Percentiles rank a stretch among this genome's conserved stretches.
These are phyloP conservation scores for Cheilosia variabilis DNA, from an alignment of 2,888 invertebrate genomes.

Conservation along the genomic window DNA sequence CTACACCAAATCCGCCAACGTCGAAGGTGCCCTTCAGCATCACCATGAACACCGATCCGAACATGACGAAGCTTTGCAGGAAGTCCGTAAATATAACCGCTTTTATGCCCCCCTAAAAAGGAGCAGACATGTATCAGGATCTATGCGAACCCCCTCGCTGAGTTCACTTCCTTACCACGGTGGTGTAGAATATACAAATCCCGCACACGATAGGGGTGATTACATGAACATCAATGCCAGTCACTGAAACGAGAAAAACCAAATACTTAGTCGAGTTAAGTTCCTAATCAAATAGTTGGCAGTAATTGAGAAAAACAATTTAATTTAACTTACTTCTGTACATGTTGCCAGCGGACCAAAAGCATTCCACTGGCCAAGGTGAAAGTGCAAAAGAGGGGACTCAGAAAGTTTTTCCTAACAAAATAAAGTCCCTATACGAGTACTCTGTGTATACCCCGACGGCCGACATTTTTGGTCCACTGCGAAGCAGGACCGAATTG, in stretches of 20 bases:
- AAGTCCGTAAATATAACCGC: slow-evolving; percentile 94
- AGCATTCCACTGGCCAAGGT: background rate
- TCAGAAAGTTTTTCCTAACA: background rate
- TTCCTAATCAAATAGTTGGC: background rate
- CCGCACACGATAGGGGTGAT: slow-evolving; percentile 92
- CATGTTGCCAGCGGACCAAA: background rate
- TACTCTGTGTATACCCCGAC: background rate
- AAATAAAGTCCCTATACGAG: background rate
- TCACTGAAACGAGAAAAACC: slow-evolving; percentile 79
- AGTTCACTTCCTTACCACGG: slow-evolving; percentile 87
- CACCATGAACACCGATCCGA: slow-evolving; percentile 89
- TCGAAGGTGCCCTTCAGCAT: slow-evolving; percentile 90
- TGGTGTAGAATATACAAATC: slow-evolving; percentile 93
- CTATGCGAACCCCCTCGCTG: background rate
- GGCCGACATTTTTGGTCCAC: background rate
- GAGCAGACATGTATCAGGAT: background rate
- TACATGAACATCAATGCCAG: slow-evolving; percentile 90
- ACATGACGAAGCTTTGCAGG: slow-evolving; percentile 90
- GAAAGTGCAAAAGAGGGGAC: background rate
- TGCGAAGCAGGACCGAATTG: background rate
- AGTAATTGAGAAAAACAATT: slow-evolving; percentile 16
- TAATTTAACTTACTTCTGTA: slow-evolving; percentile 9
- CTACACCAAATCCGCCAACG: slow-evolving; percentile 88
- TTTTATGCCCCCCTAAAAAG: slow-evolving; percentile 88
- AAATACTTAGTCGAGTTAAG: background rate